Evolutionary conservation across 2,113 vertebrate genomes (phyloP), one percentile per base, ranked within the genome.

Genomic region (Sinocyclocheilus anophthalmus): DNA sequence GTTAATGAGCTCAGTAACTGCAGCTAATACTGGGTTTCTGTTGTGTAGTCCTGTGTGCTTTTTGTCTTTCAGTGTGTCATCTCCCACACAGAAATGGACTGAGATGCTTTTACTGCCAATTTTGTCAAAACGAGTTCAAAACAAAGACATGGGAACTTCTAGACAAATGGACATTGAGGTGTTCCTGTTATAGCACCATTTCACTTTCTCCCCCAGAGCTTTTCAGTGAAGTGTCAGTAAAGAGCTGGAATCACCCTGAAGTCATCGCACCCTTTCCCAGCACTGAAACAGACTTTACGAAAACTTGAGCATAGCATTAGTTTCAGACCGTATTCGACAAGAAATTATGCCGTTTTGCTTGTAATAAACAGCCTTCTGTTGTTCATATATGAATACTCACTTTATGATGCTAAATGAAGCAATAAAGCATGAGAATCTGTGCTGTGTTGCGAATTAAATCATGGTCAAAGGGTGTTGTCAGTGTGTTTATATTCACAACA

Each of bases 1-100:
- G 24, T 24, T 53, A 30, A 53, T 30, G 6, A 8, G 42, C 45
- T 50, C n/a, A 48, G 16, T 26, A 42, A 72, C 33, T 42, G 20
- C 9, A 39, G 16, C 18, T 9, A 37, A 26, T 61, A 16, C 20
- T 26, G 24, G 42, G 2, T 5, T 42, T 26, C 30, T 70, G 45
- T 24, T 26, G 26, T 55, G 14, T 78, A 78, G 33, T 33, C 13
- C 50, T 55, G n/a, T 50, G 13, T 48, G 22, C 42, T 9, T 18
- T 13, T 50, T 24, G 42, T 86, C 10, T 77, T 57, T 83, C 39
- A 81, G 45, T 83, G 65, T 80, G 24, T 65, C 37, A 48, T 57
- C 76, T 69, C 80, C 80, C 39, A 79, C 77, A 42, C 83, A 78
- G 78, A 78, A 78, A 61, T 22, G 48, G 72, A 89, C 48, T 79